phyloP scores from a whole-genome alignment of 2,888 invertebrate genomes.

The Ectobius pallidus region DNA sequence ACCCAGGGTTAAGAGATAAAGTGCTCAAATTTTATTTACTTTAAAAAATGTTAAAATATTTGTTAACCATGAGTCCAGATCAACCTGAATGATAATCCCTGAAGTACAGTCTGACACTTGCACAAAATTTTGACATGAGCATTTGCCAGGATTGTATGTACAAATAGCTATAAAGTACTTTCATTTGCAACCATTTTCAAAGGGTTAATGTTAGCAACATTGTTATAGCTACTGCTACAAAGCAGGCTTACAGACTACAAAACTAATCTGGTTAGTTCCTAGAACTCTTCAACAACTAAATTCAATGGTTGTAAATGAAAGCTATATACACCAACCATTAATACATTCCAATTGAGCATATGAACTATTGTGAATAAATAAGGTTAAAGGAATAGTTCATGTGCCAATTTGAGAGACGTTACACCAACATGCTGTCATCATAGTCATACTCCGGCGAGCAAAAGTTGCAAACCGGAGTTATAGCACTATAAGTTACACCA shows the following conservation, averaged over 20 bases:
- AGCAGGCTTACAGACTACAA: neutral
- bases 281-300: neutral
- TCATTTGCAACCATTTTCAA: slow-evolving; percentile 3
- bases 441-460: neutral
- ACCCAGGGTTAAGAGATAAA: too few relatives aligned
- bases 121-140: too few relatives aligned
- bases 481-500: neutral
- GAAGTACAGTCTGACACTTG: too few relatives aligned
- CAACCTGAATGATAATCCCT: too few relatives aligned
- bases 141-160: too few relatives aligned
- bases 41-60: too few relatives aligned
- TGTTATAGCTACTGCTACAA: neutral
- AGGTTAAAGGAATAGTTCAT: neutral
- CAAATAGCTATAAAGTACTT: too few relatives aligned
- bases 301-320: neutral
- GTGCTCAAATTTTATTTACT: too few relatives aligned
- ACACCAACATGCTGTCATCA: neutral
- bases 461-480: neutral
- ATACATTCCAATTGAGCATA: slow-evolving; percentile 6
- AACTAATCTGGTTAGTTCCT: neutral
- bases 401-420: slow-evolving; percentile 4
- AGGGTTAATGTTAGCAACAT: too few relatives aligned
- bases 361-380: neutral
- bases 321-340: neutral
- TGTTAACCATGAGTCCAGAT: too few relatives aligned